These are phyloP conservation scores for Drosophila antonietae DNA, from an alignment of 2,888 invertebrate genomes.

Conservation along the genomic window DNA sequence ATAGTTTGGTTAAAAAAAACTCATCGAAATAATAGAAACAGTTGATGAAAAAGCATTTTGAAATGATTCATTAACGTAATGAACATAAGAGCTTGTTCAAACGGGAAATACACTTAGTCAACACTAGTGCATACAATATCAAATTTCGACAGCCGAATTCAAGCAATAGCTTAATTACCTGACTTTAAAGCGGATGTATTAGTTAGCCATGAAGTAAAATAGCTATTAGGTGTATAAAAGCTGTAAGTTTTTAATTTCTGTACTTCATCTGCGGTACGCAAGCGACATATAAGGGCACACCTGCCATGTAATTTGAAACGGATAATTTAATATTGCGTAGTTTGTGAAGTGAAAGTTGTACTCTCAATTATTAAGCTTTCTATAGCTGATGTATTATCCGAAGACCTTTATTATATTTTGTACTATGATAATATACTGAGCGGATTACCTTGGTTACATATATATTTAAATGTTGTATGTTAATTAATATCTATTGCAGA, in stretches of 20 bases:
- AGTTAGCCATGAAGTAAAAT: constrained; percentile 25
- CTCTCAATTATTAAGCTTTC: not conserved
- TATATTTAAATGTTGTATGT: not conserved
- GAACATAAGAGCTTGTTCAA: constrained; percentile 24
- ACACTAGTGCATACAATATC: constrained; percentile 31
- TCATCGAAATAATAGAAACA: not conserved
- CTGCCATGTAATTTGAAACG: not conserved
- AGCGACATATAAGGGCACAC: not conserved
- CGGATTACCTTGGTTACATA: not conserved
- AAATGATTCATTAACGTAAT: constrained; percentile 4
- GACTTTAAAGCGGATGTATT: constrained; percentile 9
- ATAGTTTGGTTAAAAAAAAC: not conserved
- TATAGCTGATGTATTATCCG: not conserved
- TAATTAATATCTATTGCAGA: constrained; percentile 12
- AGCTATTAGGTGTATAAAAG: not conserved
- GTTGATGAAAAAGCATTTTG: not conserved
- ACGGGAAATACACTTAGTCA: constrained; percentile 28
- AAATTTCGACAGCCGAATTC: constrained; percentile 5
- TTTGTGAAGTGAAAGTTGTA: constrained; percentile 55
- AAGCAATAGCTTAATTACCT: constrained; percentile 16
- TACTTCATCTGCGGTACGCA: not conserved
- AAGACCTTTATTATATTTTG: not conserved
- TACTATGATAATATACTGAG: not conserved
- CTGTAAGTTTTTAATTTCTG: constrained; percentile 26
- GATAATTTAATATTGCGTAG: constrained; percentile 11